Conservation (phyloP, 1,140 invertebrate genomes). For the Zaprionus inermis region DNA sequence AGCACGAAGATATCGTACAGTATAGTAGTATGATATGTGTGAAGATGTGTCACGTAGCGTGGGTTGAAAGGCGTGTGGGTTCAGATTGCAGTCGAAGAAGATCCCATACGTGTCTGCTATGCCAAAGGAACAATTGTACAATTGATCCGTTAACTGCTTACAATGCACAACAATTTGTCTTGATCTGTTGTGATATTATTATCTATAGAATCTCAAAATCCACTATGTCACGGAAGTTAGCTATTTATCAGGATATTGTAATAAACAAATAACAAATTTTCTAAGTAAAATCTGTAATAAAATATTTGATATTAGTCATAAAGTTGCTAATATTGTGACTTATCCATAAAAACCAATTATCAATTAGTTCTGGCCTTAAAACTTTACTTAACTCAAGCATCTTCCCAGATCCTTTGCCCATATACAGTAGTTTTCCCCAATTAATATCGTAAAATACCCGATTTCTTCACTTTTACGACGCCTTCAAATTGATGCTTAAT, state of each 20-base stretch:
- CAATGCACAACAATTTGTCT: slow-evolving; percentile 1
- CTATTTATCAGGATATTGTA: slow-evolving; percentile 7
- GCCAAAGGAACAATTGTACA: neutral
- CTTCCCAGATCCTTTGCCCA: slow-evolving; percentile 13
- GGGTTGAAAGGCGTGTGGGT: neutral
- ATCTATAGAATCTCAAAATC: neutral
- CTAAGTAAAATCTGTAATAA: neutral
- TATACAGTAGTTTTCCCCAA: slow-evolving; percentile 45
- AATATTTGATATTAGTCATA: neutral
- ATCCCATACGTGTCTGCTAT: neutral
- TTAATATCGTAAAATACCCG: slow-evolving; percentile 35
- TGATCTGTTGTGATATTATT: neutral
- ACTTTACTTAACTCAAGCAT: neutral
- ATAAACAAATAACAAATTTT: neutral
- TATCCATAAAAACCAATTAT: neutral
- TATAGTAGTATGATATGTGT: neutral
- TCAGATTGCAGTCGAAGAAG: neutral
- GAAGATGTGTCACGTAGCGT: slow-evolving; percentile 39
- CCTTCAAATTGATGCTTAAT: slow-evolving; percentile 72
- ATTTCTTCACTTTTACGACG: slow-evolving; percentile 59
- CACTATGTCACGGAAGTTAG: slow-evolving; percentile 4
- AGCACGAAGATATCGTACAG: neutral
- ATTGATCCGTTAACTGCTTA: neutral
- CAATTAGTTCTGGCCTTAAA: neutral
- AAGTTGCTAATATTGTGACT: slow-evolving; percentile 1